Percentiles rank a stretch among this genome's conserved stretches.
Conservation (phyloP, 2,113 vertebrate genomes). For the Centropus unirufus region DNA sequence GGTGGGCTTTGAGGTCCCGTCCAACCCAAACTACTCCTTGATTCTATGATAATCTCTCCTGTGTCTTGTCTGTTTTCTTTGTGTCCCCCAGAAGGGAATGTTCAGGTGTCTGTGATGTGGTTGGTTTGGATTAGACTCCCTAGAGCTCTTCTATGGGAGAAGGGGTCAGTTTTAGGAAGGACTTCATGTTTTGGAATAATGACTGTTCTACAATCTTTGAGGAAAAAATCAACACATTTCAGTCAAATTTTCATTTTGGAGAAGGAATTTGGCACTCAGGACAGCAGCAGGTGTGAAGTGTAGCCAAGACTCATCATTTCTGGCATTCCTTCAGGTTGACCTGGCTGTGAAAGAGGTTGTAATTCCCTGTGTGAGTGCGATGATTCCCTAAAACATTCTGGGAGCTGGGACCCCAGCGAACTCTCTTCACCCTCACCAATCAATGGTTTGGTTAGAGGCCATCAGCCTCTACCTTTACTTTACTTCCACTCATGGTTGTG, state of each 20-base stretch:
- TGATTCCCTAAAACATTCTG: background rate
- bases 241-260: background rate
- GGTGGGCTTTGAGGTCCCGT: too few species aligned
- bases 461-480: background rate
- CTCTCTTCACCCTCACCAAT: background rate
- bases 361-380: background rate
- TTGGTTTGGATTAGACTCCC: background rate
- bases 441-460: background rate
- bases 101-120: background rate
- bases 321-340: background rate
- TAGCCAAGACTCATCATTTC: background rate
- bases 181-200: background rate
- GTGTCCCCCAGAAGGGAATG: background rate
- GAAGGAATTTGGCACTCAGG: background rate
- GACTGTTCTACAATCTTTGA: background rate
- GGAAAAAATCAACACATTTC: background rate
- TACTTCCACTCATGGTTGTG: background rate
- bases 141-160: background rate
- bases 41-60: background rate
- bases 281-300: background rate
- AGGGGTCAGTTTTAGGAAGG: background rate
- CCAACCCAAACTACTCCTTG: too few species aligned
- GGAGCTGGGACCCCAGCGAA: background rate
- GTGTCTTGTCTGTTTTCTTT: rapidly evolving
- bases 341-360: background rate